Conservation (phyloP, 2,888 invertebrate genomes). For the Cryptocephalus primarius region DNA sequence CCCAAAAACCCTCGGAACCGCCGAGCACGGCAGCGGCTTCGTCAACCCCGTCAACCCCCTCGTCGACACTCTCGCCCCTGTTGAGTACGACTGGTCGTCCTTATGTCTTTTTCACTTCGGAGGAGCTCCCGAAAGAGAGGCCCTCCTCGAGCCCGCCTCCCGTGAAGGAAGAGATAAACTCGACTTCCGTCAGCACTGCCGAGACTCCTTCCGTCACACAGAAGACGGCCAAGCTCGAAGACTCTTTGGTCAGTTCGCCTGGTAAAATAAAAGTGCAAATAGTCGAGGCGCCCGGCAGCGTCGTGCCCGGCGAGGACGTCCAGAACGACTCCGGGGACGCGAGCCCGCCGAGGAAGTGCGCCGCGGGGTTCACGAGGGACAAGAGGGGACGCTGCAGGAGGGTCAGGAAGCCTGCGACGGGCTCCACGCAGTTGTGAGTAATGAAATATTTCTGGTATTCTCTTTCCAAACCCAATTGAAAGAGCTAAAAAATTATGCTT, state of each 20-base stretch:
- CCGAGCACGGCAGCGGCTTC: conserved; percentile 2
- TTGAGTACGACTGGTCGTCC: not conserved
- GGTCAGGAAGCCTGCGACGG: conserved; percentile 22
- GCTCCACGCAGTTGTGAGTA: conserved; percentile 16
- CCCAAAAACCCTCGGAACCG: conserved; percentile 13
- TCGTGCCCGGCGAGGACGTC: conserved; percentile 14
- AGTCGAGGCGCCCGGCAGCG: conserved; percentile 12
- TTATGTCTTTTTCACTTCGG: not conserved
- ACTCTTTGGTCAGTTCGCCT: conserved; percentile 8
- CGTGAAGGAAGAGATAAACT: not conserved
- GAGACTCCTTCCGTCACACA: not conserved
- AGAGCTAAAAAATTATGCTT: conserved; percentile 15
- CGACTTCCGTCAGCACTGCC: not conserved
- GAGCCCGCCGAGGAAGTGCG: conserved; percentile 23
- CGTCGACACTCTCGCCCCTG: conserved; percentile 5
- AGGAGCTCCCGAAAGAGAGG: not conserved
- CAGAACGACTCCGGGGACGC: not conserved
- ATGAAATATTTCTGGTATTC: not conserved
- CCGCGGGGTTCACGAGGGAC: conserved; percentile 29
- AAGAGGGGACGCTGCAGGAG: conserved; percentile 34
- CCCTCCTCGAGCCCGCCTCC: not conserved
- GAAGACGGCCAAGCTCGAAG: not conserved
- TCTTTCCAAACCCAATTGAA: no score
- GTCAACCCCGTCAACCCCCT: conserved; percentile 6
- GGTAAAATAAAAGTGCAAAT: conserved; percentile 27